Base-by-base conservation (phyloP, 2,797 vertebrate species). In the Fundulus diaphanus region DNA sequence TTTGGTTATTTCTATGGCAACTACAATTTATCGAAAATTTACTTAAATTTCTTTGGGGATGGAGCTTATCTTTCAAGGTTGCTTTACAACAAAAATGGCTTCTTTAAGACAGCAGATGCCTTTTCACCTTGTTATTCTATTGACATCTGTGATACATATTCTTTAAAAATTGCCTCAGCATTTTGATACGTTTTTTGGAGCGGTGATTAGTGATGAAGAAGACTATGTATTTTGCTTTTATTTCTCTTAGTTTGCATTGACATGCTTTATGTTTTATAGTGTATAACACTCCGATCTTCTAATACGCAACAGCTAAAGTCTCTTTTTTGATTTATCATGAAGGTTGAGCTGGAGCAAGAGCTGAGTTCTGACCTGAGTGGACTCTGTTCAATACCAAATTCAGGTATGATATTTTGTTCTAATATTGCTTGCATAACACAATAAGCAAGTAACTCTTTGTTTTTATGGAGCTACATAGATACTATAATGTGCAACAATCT, bases 331-430 rank as follows among this genome's bases (percentile, higher is more conserved):
- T 51, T 37, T 81, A 22, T 9, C 69, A 1, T 69, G 9, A 67
- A 95, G 94, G 88, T 95, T 66, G 85, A 92, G 22, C 67, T 95
- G 68, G 87, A 92, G n/a, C 84, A 93, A 51, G 82, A 83, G 44
- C 77, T 90, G 51, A 78, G 77, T 40, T 12, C 67, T 1, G 90
- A 79, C 48, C 89, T 93, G 87, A 83, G 49, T 3, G 95, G 94
- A 73, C 83, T 95, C 18, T 95, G 95, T 92, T 92, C 92, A 35
- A 77, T 77, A 51, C 1, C 37, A 20, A 86, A 57, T 1, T 2
- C 46, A 71, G 88, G 94, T 94, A 80, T n/a, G 37, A 37, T 18
- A 35, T 29, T 20, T 51, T 16, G 8, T 59, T 18, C 13, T 31
- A 16, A 20, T 35, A 52, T 5, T 44, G 48, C 27, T 71, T n/a